Base-by-base conservation (phyloP, 2,113 vertebrate genomes). In the Casuarius casuarius region DNA sequence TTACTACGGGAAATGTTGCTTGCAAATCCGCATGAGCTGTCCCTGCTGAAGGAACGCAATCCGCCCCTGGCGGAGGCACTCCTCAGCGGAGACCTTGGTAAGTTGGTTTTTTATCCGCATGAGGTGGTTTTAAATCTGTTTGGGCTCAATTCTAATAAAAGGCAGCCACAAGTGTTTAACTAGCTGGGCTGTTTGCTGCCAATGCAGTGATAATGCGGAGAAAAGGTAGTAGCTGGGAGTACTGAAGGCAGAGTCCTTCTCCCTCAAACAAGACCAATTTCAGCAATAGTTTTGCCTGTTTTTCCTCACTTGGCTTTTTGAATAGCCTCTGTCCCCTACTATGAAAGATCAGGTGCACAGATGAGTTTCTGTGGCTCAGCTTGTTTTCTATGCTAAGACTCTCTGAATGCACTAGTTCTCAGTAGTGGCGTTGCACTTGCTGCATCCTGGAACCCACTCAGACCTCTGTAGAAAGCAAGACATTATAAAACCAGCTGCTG, bases 1-100 rank as follows among this genome's bases (percentile, higher is more conserved):
- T 97, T 99, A 96, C 98, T 99, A 14, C 98, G 99, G 92, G 99
- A 99, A 95, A 99, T 99, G 99, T 95, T 99, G 73, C 96, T 99
- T 48, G 98, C 99, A 46, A 99, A 99, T 95, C 99, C 99, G 6
- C 99, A 99, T 0, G 99, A 99, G 97, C 98, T 99, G 71, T 99
- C 99, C 4, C 98, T 99, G 92, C 98, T 99, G 63, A 99, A 99
- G 97, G 99, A 99, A 92, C 98, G 99, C 61, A 99, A 99, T 76
- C 99, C 99, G 0, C 99, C 99, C 2, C 96, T 99, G 75, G 99
- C 99, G 0, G 99, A 99, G 68, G 99, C 99, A 2, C 98, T 99
- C 92, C 99, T 99, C 73, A 99, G 99, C 9, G 99, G 99, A 95
- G 99, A 99, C 92, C 98, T 99, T 2, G 99, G 99, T 99, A 95